Base-by-base conservation (phyloP, 2,888 invertebrate genomes). In the Craniophora ligustri region DNA sequence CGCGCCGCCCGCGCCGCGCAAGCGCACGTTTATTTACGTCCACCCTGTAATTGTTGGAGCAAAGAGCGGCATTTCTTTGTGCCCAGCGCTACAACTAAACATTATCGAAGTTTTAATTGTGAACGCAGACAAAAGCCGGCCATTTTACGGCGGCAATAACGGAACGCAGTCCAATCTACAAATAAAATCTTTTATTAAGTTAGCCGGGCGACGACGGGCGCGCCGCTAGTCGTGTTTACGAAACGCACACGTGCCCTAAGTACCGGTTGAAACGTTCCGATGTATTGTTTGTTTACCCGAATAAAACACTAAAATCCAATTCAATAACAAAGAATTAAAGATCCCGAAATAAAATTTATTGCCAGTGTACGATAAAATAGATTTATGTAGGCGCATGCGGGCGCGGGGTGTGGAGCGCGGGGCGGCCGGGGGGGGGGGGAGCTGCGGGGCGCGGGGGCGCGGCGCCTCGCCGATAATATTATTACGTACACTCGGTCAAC, bases 271-370 rank as follows among this genome's bases (percentile, higher is more conserved):
- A 88, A 85, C 86, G 87, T 78, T 84, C 85, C 88, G 85, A 87
- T 91, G 85, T 88, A 90, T 90, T 92, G 92, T 92, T 93, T 93
- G 92, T 93, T 93, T 93, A 93, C 89, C 87, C 88, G 89, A 91
- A 92, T 92, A 92, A 92, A 93, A 93, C 92, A 92, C 93, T 93
- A 92, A 93, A 92, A 92, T 92, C 92, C 89, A 92, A 92, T 92
- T 92, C 92, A 92, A 93, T 92, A 93, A 93, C 92, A 93, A 93
- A 93, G 92, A 93, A 93, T 93, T 93, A 92, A 92, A 92, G 93
- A 92, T 93, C 93, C 92, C 89, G 88, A 93, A 93, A 93, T 93
- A 93, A 92, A 93, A 92, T 92, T 92, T 92, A 93, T 93, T 92
- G 91, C 92, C 85, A 79, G 83, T 77, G 88, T 89, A 91, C 93